Conservation (phyloP, 2,113 vertebrate species). For the Cranoglanis bouderius region DNA sequence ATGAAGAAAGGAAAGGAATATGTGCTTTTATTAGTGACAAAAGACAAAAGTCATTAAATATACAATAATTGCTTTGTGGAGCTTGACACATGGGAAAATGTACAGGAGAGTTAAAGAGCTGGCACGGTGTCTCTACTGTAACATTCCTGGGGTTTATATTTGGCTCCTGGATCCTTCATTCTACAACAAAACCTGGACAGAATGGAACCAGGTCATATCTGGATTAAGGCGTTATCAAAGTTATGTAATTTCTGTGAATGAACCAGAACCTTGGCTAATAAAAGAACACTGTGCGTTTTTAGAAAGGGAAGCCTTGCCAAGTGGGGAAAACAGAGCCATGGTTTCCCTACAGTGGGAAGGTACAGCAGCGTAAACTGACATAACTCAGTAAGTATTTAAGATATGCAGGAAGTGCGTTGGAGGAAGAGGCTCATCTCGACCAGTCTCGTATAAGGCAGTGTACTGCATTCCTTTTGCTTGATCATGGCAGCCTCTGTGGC, state of each 20-base stretch:
- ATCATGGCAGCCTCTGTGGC: neutral
- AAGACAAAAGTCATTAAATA: neutral
- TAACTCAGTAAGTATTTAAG: constrained; percentile 52
- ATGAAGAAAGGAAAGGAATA: neutral
- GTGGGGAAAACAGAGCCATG: constrained; percentile 10
- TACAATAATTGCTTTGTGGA: constrained; percentile 1
- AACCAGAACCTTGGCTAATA: neutral
- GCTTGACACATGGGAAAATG: neutral
- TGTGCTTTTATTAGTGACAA: neutral
- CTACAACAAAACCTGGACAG: constrained; percentile 21
- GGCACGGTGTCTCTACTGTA: neutral
- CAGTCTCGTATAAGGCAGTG: constrained; percentile 46
- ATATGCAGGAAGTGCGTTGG: constrained; percentile 33
- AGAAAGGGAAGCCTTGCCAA: constrained; percentile 32
- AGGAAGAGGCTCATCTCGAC: constrained; percentile 12
- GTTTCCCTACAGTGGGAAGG: constrained; percentile 12
- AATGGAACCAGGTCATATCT: constrained; percentile 41
- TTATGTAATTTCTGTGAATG: constrained; percentile 47
- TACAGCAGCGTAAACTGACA: constrained; percentile 49
- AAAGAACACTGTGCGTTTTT: constrained; percentile 36
- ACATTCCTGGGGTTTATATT: constrained; percentile 20
- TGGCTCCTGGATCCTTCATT: neutral
- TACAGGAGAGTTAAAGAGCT: neutral
- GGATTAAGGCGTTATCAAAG: neutral
- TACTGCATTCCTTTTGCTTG: neutral